Conservation (phyloP, 2,888 invertebrate species). For the Agrypnus murinus region DNA sequence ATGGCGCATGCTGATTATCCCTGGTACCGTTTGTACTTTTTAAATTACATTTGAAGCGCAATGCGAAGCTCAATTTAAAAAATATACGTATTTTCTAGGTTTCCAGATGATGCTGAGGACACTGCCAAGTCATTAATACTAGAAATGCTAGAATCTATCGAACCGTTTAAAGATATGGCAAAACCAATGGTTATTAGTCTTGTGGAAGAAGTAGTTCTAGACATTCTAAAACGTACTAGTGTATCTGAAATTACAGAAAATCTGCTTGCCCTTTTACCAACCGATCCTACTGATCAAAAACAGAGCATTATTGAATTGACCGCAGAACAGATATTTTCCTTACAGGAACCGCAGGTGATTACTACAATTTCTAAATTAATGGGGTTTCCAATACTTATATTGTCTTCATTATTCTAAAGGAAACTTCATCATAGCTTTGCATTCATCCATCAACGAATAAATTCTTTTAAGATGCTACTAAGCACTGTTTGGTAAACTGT, state of each 20-base stretch:
- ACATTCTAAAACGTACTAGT: constrained; percentile 58
- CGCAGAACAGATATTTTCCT: constrained; percentile 62
- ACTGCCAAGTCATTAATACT: constrained; percentile 59
- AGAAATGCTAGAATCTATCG: constrained; percentile 60
- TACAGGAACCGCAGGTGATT: constrained; percentile 61
- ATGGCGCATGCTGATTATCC: no score
- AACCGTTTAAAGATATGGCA: constrained; percentile 50
- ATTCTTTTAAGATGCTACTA: no score
- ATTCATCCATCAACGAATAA: no score
- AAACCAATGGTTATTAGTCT: constrained; percentile 56
- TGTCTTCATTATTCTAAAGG: no score
- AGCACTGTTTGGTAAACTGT: no score
- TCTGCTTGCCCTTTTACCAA: constrained; percentile 61
- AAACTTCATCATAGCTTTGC: no score
- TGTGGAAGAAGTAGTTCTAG: constrained; percentile 58
- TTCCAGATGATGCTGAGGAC: constrained; percentile 58
- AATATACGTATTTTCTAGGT: no score
- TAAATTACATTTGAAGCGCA: no score
- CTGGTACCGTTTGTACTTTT: no score
- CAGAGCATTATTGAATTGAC: constrained; percentile 60
- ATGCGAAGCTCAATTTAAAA: no score
- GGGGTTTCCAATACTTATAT: neutral
- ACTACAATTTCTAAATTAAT: neutral
- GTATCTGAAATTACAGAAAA: constrained; percentile 62
- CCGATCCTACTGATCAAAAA: constrained; percentile 60